Conservation (phyloP, 2,797 vertebrate genomes). For the Fratercula arctica region DNA sequence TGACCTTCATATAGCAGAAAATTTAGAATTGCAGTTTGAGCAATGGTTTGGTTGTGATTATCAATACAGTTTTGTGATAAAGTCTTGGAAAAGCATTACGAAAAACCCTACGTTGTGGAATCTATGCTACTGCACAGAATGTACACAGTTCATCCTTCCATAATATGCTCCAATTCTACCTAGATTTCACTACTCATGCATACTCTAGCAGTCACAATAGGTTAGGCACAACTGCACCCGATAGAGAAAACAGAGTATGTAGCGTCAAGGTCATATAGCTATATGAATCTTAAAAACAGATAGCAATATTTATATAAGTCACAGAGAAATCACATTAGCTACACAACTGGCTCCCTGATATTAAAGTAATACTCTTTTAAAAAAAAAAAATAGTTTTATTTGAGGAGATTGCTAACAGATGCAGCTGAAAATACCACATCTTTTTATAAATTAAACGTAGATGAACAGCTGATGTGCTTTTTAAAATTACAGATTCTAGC, state of each 20-base stretch:
- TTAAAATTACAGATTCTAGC: slow-evolving; percentile 16
- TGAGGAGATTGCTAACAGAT: not conserved
- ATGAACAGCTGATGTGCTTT: not conserved
- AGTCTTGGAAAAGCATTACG: not conserved
- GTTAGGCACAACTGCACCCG: not conserved
- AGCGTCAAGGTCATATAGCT: not conserved
- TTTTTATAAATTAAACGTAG: slow-evolving; percentile 26
- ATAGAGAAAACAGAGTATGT: not conserved
- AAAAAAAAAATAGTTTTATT: not conserved
- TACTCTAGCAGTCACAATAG: not conserved
- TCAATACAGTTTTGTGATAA: not conserved
- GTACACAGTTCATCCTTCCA: not conserved
- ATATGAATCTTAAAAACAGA: not conserved
- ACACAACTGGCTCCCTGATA: not conserved
- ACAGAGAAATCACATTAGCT: not conserved
- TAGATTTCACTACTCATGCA: not conserved
- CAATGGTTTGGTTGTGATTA: not conserved
- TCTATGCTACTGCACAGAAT: not conserved
- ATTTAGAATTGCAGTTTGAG: not conserved
- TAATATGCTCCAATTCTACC: not conserved
- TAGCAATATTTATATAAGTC: slow-evolving; percentile 7
- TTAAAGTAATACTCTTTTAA: not conserved
- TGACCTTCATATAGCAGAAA: not conserved
- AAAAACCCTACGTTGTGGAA: not conserved
- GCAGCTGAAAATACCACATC: not conserved